phyloP scores from a whole-genome alignment of 1,140 invertebrate species.

The Euura lappo region DNA sequence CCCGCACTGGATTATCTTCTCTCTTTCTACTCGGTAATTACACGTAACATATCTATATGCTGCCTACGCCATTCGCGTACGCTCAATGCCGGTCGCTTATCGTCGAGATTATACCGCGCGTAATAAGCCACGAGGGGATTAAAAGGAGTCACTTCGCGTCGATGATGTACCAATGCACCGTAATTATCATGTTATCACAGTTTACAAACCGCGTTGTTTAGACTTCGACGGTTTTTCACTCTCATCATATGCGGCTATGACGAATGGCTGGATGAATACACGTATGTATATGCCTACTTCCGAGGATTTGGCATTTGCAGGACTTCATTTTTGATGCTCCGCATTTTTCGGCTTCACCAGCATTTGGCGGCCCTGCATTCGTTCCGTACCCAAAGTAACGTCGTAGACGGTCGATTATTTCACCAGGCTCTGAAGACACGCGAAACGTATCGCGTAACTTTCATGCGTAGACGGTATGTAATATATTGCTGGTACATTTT shows the following conservation, averaged over 20 bases:
- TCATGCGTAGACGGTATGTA: background rate
- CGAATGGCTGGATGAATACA: background rate
- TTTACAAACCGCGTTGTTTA: no score
- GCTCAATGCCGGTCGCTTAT: background rate
- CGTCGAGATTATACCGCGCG: background rate
- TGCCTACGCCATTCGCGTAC: background rate
- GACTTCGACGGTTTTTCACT: no score
- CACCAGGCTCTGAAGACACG: background rate
- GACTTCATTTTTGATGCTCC: conserved; percentile 1
- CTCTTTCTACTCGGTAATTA: conserved; percentile 2
- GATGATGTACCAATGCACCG: no score
- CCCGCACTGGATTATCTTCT: background rate
- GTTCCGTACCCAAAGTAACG: no score
- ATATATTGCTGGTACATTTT: background rate
- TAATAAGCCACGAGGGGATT: background rate
- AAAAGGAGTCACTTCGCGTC: background rate
- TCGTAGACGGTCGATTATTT: background rate
- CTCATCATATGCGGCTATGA: no score
- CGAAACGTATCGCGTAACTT: background rate
- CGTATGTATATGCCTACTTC: background rate
- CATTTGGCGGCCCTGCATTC: background rate
- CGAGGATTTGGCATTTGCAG: conserved; percentile 2
- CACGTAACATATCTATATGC: conserved; percentile 1
- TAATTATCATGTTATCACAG: no score
- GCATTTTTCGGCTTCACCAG: conserved; percentile 5